Evolutionary conservation across 2,797 vertebrate genomes (phyloP).

Genomic region (Brotula barbata): DNA sequence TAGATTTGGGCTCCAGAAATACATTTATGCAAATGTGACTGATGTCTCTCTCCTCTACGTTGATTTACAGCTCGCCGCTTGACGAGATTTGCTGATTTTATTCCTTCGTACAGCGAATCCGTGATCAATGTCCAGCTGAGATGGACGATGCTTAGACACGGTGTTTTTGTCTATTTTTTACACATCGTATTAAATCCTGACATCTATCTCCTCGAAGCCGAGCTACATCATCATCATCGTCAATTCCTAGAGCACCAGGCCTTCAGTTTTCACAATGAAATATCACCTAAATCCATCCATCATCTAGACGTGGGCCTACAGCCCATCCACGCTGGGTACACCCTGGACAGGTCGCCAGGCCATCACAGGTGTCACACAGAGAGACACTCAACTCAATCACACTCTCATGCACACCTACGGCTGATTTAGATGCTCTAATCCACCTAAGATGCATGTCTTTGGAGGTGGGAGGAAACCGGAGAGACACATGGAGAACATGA

Average conservation of each 20-base stretch:
- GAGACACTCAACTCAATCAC: too few relatives aligned
- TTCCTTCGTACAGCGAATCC: conserved; percentile 8
- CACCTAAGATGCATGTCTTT: too few relatives aligned
- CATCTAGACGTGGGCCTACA: too few relatives aligned
- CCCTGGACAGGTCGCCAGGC: too few relatives aligned
- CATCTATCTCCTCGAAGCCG: conserved; percentile 29
- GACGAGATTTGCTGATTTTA: conserved; percentile 39
- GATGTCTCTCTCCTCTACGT: conserved; percentile 13
- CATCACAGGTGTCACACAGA: too few relatives aligned
- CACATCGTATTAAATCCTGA: conserved; percentile 14
- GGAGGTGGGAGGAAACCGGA: too few relatives aligned
- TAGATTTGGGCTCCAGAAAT: conserved; percentile 41
- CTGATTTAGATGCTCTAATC: too few relatives aligned
- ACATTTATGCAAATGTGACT: conserved; percentile 38
- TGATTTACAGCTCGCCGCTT: conserved; percentile 43
- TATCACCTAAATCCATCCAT: conserved; percentile 49
- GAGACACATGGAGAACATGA: too few relatives aligned
- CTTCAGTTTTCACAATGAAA: conserved; percentile 31
- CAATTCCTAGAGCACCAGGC: conserved; percentile 13
- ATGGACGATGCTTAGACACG: conserved; percentile 21
- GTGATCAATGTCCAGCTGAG: conserved; percentile 26
- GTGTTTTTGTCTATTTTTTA: conserved; percentile 18
- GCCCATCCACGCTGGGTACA: too few relatives aligned
- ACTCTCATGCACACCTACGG: too few relatives aligned
- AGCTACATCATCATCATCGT: conserved; percentile 37